Base-by-base conservation (phyloP, 2,888 invertebrate species). In the Portevinia maculata region DNA sequence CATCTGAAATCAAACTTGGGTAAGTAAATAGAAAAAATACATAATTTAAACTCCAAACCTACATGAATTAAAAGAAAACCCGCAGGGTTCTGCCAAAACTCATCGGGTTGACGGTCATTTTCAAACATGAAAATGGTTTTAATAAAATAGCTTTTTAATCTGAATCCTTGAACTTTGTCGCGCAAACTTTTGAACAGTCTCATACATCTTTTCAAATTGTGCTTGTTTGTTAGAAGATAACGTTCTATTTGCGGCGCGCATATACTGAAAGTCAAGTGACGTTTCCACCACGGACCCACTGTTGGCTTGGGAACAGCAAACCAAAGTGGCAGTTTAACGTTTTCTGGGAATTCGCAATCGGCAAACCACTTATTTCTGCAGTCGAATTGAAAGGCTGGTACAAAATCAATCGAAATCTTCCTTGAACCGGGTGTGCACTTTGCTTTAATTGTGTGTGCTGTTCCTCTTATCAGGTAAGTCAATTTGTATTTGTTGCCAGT, bases 401-500 rank as follows among this genome's bases (percentile, higher is more conserved):
- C 86, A 55, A 88, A 86, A 74, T 88, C 86, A n/a, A 88, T 86
- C 11, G 46, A 48, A 19, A 87, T n/a, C n/a, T n/a, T n/a, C n/a
- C n/a, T n/a, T 85, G 0, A 30, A 3, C 1, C 84, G 62, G 7
- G 30, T 84, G 0, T n/a, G 0, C 85, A 79, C n/a, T 24, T 15
- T 0, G 87, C 87, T 1, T 32, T 46, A 3, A 88, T 75, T 0
- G 87, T 88, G 57, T 87, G 86, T 0, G 86, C 81, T 3, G 85
- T 85, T 0, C 85, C 84, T 9, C 78, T 64, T 50, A 73, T 83
- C 0, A 37, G 0, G 37, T 87, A 87, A 0, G 1, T 13, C 3
- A 88, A 34, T 24, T 11, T 2, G 24, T 86, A 88, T 0, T 0
- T 0, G 9, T 41, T 41, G 0, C 34, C 48, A 7, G 24, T 13